Evolutionary conservation across 2,888 invertebrate species (phyloP), one percentile per base, ranked within the genome.

Genomic region (Euzophera pinguis): DNA sequence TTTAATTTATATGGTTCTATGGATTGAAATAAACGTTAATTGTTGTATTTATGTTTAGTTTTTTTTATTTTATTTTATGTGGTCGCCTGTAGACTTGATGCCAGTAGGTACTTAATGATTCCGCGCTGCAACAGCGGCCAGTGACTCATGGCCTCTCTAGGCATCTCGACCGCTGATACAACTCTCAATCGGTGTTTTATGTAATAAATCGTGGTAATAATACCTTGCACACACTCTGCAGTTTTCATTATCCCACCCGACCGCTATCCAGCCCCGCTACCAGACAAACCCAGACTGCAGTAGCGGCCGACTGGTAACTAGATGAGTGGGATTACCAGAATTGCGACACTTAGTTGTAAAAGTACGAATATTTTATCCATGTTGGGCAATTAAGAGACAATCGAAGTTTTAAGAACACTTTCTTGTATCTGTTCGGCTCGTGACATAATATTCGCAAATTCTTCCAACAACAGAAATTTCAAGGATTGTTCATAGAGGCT

Each of bases 1-100:
- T 81, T 81, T 84, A 77, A 86, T 84, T 84, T 83, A 84, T 84
- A 85, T 84, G 87, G 87, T 89, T 85, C 86, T 85, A 81, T 87
- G 88, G 84, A 88, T 85, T 88, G 82, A 88, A 88, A 88, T 89
- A 88, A 88, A 89, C 75, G 84, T 87, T 87, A 82, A 82, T 82
- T 88, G 86, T 87, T 88, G 87, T 88, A 88, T 78, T 78, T 80
- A 79, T 71, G 70, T 65, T 76, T 76, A 75, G 75, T 84, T 81
- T 81, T 82, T 73, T 76, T 39, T 22, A n/a, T 22, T 3, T 22
- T 22, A 37, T 37, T 38, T 75, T 71, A 60, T 61, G 59, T 56
- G 58, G 45, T 47, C 45, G 50, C 53, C 29, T 34, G 37, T 38
- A 27, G 48, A 13, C 22, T 48, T 54, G 38, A 42, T 49, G 53